Base-by-base conservation (phyloP, 2,113 vertebrate genomes). In the Gymnogyps californianus region DNA sequence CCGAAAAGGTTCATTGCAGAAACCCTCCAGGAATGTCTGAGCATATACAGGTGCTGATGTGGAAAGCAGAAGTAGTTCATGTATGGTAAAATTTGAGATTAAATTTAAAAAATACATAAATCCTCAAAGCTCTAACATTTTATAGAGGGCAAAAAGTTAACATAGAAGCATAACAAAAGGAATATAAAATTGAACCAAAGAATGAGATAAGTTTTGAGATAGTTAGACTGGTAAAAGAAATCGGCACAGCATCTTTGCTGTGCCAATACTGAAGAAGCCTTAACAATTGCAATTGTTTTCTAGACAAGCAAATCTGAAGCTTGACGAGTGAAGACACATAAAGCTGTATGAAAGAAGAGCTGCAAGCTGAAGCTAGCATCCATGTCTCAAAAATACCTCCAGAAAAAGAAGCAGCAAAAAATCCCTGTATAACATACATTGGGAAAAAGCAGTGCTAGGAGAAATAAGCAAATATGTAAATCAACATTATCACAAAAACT, bases 401-500 rank as follows among this genome's bases (percentile, higher is more conserved):
- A 0, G 17, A 58, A 74, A 78, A 89, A 81, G 16, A 67, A 87
- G 28, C 1, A 1, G n/a, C 25, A 74, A 69, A 58, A 57, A 22
- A 22, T 0, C 7, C 10, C 24, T 7, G 11, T 31, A 25, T 26
- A 22, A 22, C 13, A 42, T 10, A 65, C 9, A 44, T 1, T 36
- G 49, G 4, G 29, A 36, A 5, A 44, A 69, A 51, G 52, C 32
- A 49, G 3, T 5, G 7, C 40, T 29, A 55, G 28, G 44, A 93
- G 25, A 59, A 90, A 77, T 0, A 3, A 71, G 57, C 5, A 40
- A 65, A 25, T 11, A 31, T 1, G 1, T 28, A 49, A 69, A 9
- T 82, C 32, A 84, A 29, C 14, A 19, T 44, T 24, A 18, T 11
- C 19, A 55, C 10, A 55, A 86, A 81, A 77, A 28, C 16, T 34